Base-by-base conservation (phyloP, 2,888 invertebrate species). In the Schizotus pectinicornis region DNA sequence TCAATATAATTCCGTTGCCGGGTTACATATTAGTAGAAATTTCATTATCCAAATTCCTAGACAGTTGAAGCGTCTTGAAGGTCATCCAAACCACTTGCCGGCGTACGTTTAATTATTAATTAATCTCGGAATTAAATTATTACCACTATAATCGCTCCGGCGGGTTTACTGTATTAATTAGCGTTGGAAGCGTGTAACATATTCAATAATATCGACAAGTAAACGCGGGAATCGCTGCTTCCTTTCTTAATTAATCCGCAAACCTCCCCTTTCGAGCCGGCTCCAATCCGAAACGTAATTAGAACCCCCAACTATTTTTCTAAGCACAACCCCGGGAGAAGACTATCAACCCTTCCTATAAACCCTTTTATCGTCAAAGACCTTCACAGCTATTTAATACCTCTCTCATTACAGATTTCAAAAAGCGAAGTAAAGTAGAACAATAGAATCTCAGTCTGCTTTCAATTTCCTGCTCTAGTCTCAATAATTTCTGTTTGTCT, bases 21-120 rank as follows among this genome's bases (percentile, higher is more conserved):
- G 59, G 65, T 56, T 63, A 65, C 67, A 61, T 64, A 60, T 64
- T 67, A 64, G 64, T 64, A 49, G 64, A 70, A 70, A 70, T 70
- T 71, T 69, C 70, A 71, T 71, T 71, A 71, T 53, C 59, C 52
- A 56, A 63, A 68, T 67, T 64, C 68, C 67, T 52, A 48, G 57
- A 38, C 51, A 43, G 59, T 41, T 63, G 52, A 54, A 61, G 47
- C 61, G 59, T 64, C 67, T 67, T 65, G 64, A 67, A 68, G 68
- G 68, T 67, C 68, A 68, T 67, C 58, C 51, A 67, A 59, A 63
- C 63, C 66, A 64, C 68, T 68, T 60, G 55, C 59, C 47, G 49
- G 58, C 55, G 48, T 45, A 57, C 59, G 51, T 61, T 63, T 64
- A 67, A 67, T 68, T 65, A 65, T 59, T 66, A 67, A 68, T 64